phyloP scores from a whole-genome alignment of 2,888 invertebrate genomes.

The Drosophila monieri region DNA sequence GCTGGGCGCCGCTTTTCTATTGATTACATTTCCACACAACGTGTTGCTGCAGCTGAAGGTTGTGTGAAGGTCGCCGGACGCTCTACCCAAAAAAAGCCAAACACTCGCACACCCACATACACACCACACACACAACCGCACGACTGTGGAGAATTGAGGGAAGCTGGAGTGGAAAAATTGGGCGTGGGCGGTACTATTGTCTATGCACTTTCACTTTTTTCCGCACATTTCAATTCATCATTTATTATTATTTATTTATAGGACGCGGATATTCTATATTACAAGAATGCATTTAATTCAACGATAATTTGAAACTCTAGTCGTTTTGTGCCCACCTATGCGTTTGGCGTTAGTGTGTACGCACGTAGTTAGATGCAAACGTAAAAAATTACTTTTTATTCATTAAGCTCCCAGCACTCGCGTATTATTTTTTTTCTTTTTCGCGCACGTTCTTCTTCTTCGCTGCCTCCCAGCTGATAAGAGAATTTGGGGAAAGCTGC shows the following conservation, averaged over 20 bases:
- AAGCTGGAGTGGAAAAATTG: conserved; percentile 21
- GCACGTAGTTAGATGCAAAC: background rate
- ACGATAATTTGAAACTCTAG: background rate
- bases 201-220: conserved; percentile 57
- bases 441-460: conserved; percentile 33
- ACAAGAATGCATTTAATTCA: background rate
- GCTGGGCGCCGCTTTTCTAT: conserved; percentile 33
- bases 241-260: conserved; percentile 25
- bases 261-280: background rate
- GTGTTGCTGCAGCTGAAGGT: conserved; percentile 76
- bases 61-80: conserved; percentile 82
- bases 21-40: conserved; percentile 75
- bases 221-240: conserved; percentile 58
- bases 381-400: conserved; percentile 15
- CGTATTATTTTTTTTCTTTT: background rate
- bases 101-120: conserved; percentile 32
- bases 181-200: conserved; percentile 25
- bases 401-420: conserved; percentile 10
- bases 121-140: conserved; percentile 10
- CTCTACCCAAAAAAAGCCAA: conserved; percentile 13
- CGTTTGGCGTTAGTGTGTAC: background rate
- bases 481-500: conserved; percentile 22
- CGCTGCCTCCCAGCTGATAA: conserved; percentile 21
- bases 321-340: background rate
- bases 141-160: background rate